Evolutionary conservation across 2,797 vertebrate genomes (phyloP), one percentile per base, ranked within the genome.

Genomic region (Ispidina lecontei): DNA sequence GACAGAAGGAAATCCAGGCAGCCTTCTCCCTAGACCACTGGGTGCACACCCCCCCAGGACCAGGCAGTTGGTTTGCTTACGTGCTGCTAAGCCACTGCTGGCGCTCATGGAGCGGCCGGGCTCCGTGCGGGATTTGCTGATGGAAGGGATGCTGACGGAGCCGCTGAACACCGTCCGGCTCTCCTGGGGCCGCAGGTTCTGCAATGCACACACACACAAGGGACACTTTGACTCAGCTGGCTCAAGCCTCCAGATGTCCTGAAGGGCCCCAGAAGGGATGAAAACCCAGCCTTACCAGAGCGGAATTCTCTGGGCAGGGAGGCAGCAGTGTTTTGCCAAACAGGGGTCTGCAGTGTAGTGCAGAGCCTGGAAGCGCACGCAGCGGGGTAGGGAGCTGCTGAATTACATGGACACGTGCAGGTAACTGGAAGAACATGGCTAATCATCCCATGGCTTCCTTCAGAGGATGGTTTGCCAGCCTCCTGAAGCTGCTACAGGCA

Each of bases 51-150:
- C 31, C 37, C 37, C 56, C 18, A 22, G 7, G 35, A 33, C 46
- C 18, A 68, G n/a, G 22, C 3, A 39, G 43, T 41, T 56, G 46
- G 75, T 76, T 68, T 83, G 98, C 99, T 99, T 97, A 99, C 99
- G 98, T 97, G 99, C 98, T 84, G 98, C 98, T 76, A 99, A 97
- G 19, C 99, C 99, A 2, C 99, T 99, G 98, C 99, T 99, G 25
- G 99, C 99, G 3, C 99, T 99, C 99, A 99, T 99, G 60, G 99
- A 99, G 22, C 99, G 98, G 5, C 99, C 99, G 2, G 99, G 99
- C 90, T 99, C 99, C 2, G 97, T 98, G 90, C 98, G 98, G 97
- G 99, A 98, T 94, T 99, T 99, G 12, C 98, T 98, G 97, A 99
- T 99, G 18, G 99, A 99, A 4, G 99, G 99, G 96, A 99, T 99